Conservation (phyloP, 2,113 vertebrate genomes). For the Toxostoma redivivum region DNA sequence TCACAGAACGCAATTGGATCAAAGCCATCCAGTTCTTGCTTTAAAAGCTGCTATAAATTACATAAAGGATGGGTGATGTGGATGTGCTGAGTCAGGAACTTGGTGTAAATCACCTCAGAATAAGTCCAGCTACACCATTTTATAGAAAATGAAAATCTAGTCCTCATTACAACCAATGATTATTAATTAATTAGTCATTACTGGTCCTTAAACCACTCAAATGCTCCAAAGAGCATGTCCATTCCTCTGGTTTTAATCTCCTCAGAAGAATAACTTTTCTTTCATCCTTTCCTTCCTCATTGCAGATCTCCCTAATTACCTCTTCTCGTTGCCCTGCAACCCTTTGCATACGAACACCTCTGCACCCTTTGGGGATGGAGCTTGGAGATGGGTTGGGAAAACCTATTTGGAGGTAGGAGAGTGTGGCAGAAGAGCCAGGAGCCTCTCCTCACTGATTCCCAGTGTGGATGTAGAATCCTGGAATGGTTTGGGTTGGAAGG, state of each 20-base stretch:
- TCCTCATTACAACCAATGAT: not conserved
- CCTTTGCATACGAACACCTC: accelerated
- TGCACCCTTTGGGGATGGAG: not conserved
- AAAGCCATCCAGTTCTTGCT: not conserved
- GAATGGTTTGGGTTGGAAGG: not conserved
- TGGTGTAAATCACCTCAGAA: not conserved
- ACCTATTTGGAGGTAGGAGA: accelerated
- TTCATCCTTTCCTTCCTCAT: not conserved
- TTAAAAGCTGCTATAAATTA: slow-evolving; percentile 38
- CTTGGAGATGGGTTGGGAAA: not conserved
- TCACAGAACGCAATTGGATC: slow-evolving; percentile 21
- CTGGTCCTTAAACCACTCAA: not conserved
- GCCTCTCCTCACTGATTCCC: not conserved
- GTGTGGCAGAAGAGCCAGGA: not conserved
- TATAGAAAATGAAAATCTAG: not conserved
- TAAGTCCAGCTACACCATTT: not conserved
- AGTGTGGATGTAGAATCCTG: not conserved
- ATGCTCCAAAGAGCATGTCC: not conserved
- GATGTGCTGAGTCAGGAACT: slow-evolving; percentile 14
- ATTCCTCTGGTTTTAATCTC: not conserved
- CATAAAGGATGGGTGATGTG: not conserved
- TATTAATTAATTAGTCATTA: slow-evolving; percentile 7
- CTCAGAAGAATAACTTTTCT: not conserved
- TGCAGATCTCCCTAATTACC: not conserved
- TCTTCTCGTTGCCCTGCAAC: not conserved